Base-by-base conservation (phyloP, 2,797 vertebrate genomes). In the Arrhamphus sclerolepis region DNA sequence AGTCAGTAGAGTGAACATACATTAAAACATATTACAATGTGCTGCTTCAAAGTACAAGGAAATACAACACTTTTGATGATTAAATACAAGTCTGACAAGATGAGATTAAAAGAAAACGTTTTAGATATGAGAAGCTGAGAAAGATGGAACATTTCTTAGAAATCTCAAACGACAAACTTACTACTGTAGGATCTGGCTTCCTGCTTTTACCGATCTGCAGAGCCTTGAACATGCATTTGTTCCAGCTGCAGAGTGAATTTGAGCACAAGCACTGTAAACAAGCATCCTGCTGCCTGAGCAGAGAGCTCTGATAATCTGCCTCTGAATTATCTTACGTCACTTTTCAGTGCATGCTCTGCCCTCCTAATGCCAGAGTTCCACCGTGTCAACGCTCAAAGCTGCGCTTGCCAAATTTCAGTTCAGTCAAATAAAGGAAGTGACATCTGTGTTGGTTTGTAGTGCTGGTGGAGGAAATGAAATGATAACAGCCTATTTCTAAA, bases 401-500 rank as follows among this genome's bases (percentile, higher is more conserved):
- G 49, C 1, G 41, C 63, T 78, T 48, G 0, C 56, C 39, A 78
- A 64, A 73, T 77, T 67, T 72, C 61, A 70, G 41, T 75, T 72
- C 63, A 65, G 48, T 52, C 19, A 47, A 48, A 58, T 29, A 78
- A 68, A 62, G 57, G 61, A 85, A 75, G 52, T 87, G 83, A 87
- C 85, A 83, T 85, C 80, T 77, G 70, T 78, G 82, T 74, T 79
- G 78, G 72, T 77, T 81, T 72, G 74, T 73, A 73, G 63, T 39
- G 61, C 72, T 19, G 75, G 78, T 61, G 41, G 70, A 85, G 73
- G 68, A 86, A 86, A 86, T 82, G 55, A 74, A 87, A 70, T 53
- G 85, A 91, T 87, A 88, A 87, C 74, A 80, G 77, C 70, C 67
- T 78, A 59, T 59, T 68, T 73, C 74, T 86, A 87, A 89, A 91